phyloP scores from a whole-genome alignment of 2,888 invertebrate genomes.

The Alloscopus bannaensis region DNA sequence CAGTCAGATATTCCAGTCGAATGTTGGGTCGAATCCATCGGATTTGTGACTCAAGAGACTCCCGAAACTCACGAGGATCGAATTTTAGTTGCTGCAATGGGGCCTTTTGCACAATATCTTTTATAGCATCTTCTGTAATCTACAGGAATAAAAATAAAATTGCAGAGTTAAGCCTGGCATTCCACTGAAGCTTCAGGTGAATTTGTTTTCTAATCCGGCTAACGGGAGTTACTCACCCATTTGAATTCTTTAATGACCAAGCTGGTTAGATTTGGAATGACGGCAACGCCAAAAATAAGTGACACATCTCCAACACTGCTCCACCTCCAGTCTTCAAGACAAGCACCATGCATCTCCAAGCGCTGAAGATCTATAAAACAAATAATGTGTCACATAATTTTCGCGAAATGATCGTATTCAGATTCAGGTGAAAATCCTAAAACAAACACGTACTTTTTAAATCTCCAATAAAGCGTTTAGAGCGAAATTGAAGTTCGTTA shows the following conservation, averaged over 20 bases:
- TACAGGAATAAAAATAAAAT: constrained; percentile 16
- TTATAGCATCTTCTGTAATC: constrained; percentile 64
- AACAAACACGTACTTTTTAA: constrained; percentile 50
- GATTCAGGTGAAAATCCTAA: no score
- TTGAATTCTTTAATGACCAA: constrained; percentile 67
- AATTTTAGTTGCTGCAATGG: constrained; percentile 60
- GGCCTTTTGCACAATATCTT: constrained; percentile 39
- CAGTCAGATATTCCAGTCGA: constrained; percentile 54
- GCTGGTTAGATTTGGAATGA: constrained; percentile 63
- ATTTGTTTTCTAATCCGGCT: not conserved
- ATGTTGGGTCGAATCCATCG: constrained; percentile 39
- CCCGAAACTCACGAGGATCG: constrained; percentile 59
- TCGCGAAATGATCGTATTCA: no score
- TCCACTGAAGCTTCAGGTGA: no score
- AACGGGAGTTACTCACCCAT: constrained; percentile 60
- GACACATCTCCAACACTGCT: constrained; percentile 64
- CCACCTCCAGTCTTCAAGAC: constrained; percentile 67
- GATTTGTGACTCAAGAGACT: constrained; percentile 51
- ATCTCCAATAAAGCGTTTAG: constrained; percentile 51
- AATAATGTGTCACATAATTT: no score
- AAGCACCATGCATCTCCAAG: constrained; percentile 67
- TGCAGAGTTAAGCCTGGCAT: no score
- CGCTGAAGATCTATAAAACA: constrained; percentile 53
- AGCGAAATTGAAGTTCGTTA: constrained; percentile 32
- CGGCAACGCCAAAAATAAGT: constrained; percentile 59